Conservation (phyloP, 2,888 invertebrate genomes). For the Heteromurus nitidus region DNA sequence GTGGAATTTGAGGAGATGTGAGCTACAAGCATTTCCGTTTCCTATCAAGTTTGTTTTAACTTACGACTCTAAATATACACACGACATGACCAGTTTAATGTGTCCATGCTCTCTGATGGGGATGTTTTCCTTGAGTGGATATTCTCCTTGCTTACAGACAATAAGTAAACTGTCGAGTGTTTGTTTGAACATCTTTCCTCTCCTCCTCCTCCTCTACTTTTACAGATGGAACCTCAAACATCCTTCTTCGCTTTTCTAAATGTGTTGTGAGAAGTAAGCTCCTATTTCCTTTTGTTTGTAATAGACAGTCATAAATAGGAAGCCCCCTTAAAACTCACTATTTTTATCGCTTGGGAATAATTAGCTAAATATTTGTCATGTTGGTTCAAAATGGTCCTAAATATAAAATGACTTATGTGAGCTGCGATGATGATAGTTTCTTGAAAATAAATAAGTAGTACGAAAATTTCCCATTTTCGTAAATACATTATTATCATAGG, state of each 20-base stretch:
- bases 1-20: constrained; percentile 67
- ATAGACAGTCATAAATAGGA: neutral
- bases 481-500: no score
- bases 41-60: constrained; percentile 56
- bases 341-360: constrained; percentile 40
- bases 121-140: constrained; percentile 33
- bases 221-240: constrained; percentile 56
- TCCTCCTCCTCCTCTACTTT: constrained; percentile 10
- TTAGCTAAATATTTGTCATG: constrained; percentile 56
- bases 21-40: constrained; percentile 72
- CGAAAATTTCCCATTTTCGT: no score
- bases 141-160: constrained; percentile 17
- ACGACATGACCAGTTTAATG: no score
- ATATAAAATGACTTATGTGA: no score
- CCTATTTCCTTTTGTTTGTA: constrained; percentile 49
- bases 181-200: constrained; percentile 37
- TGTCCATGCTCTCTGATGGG: no score
- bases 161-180: neutral
- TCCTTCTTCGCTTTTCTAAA: constrained; percentile 36
- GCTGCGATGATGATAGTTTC: no score
- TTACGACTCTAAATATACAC: no score
- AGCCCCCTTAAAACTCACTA: neutral
- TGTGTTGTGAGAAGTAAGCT: constrained; percentile 47
- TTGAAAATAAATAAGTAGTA: no score
- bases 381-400: constrained; percentile 12